These are phyloP conservation scores for Bergia sp. DNA, from an alignment of 92 coral and sea anemone genomes.

Conservation along the genomic window DNA sequence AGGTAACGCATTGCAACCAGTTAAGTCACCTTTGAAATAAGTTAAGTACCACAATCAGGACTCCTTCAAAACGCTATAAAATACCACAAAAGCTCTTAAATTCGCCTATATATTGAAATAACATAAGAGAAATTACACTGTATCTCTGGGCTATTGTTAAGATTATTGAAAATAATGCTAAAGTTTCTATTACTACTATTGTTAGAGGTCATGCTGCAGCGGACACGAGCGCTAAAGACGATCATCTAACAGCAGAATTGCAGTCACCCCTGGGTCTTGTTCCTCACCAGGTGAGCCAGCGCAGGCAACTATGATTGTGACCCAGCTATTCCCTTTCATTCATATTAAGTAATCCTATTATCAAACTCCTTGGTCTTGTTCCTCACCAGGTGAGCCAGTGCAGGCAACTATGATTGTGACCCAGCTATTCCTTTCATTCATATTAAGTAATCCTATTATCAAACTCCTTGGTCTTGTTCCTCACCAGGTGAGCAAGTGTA, in stretches of 20 bases:
- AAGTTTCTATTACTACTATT: neutral
- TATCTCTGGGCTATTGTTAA: neutral
- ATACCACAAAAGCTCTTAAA: neutral
- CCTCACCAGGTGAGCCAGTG: conserved; percentile 86
- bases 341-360: neutral
- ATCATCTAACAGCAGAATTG: conserved; percentile 86
- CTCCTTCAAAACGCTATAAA: no score
- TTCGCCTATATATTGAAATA: neutral
- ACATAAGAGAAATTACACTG: neutral
- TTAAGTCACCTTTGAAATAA: neutral
- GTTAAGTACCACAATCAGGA: neutral
- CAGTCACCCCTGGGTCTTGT: conserved; percentile 87
- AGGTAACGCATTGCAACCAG: conserved; percentile 52
- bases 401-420: no score
- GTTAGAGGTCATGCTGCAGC: conserved; percentile 85
- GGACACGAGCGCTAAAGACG: conserved; percentile 93
- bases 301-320: no score
- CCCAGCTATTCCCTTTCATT: neutral
- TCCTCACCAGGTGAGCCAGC: conserved; percentile 86
- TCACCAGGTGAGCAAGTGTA: conserved; percentile 75
- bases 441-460: neutral
- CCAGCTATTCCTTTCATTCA: neutral
- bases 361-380: conserved; percentile 40
- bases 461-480: conserved; percentile 62
- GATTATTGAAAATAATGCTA: neutral